Base-by-base conservation (phyloP, 2,888 invertebrate species). In the Pachliopta kotzebuea region DNA sequence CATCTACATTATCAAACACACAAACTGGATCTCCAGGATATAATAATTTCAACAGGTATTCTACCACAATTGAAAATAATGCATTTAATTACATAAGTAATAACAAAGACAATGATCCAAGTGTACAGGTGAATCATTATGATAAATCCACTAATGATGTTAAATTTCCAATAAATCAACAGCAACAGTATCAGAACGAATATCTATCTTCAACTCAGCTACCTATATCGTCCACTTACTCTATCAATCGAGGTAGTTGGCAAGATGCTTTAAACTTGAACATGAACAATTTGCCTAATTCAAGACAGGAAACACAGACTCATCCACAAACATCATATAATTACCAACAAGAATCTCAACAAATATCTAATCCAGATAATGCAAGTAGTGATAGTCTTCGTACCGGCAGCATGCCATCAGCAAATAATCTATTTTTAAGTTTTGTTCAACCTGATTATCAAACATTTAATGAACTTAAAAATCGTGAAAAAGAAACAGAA, bases 61-160 rank as follows among this genome's bases (percentile, higher is more conserved):
- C 83, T 20, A 76, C 85, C 23, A 86, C 85, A 0, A 70, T 79
- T 1, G 81, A 78, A 42, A 85, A 77, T 67, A 85, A 81, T 71
- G 70, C 73, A 2, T 68, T 77, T 8, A 79, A 70, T 65, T 88
- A 81, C 65, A 84, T 56, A 54, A 23, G 20, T 21, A 65, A 86
- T 18, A 80, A 66, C 52, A 83, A 76, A 68, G 84, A 86, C 6
- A 71, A 72, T 20, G 81, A 75, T 69, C 87, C 88, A 71, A 85
- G 85, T 67, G 79, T 89, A 69, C 84, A 85, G 70, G 85, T 88
- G 60, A 88, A 90, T 70, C 89, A 90, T 73, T 91, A 87, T 66
- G 88, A 91, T 69, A 91, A 90, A 68, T 84, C 89, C 20, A 85
- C 79, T 7, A 87, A 84, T 69, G 89, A 89, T 8, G 75, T 90